Conservation (phyloP, 2,797 vertebrate genomes). For the Myripristis murdjan region DNA sequence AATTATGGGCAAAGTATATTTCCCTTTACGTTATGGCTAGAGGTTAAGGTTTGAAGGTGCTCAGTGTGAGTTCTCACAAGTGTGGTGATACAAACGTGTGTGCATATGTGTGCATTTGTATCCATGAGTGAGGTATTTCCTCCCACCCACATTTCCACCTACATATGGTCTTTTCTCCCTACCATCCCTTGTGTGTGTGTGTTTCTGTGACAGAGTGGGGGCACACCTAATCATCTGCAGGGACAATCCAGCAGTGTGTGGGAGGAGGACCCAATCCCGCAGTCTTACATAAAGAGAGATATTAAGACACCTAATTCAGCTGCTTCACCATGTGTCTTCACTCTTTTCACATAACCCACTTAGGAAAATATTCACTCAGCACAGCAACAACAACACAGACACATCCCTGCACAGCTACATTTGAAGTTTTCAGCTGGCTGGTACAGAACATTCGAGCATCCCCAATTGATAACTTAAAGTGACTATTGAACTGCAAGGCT, state of each 20-base stretch:
- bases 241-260: slow-evolving; percentile 61
- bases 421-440: slow-evolving; percentile 25
- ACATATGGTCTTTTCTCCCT: background rate
- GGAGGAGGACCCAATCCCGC: slow-evolving; percentile 68
- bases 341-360: slow-evolving; percentile 59
- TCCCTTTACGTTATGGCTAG: too few species aligned
- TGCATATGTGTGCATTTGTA: background rate
- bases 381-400: slow-evolving; percentile 47
- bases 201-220: slow-evolving; percentile 6
- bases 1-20: too few species aligned
- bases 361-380: slow-evolving; percentile 52
- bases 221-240: slow-evolving; percentile 59
- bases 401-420: slow-evolving; percentile 15
- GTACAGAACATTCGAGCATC: slow-evolving; percentile 26
- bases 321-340: slow-evolving; percentile 51
- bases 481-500: slow-evolving; percentile 24
- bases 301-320: slow-evolving; percentile 63
- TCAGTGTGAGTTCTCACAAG: too few species aligned
- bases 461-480: slow-evolving; percentile 9
- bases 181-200: slow-evolving; percentile 4
- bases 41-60: too few species aligned
- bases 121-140: background rate
- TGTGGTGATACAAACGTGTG: background rate
- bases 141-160: too few species aligned
- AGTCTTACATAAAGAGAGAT: slow-evolving; percentile 80